Base-by-base conservation (phyloP, 2,888 invertebrate genomes). In the Tachina grossa region DNA sequence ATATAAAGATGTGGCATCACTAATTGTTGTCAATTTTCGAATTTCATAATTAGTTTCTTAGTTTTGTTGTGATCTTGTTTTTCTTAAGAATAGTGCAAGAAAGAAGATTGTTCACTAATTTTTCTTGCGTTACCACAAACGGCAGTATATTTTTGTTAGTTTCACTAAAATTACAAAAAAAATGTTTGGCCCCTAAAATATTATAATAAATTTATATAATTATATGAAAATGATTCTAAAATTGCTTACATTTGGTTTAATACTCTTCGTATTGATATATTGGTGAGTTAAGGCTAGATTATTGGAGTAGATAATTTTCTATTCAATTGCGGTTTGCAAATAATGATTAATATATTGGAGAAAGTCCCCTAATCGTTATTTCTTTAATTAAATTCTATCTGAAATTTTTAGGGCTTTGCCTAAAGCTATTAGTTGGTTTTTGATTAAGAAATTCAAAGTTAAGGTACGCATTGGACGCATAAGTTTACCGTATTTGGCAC, bases 391-490 rank as follows among this genome's bases (percentile, higher is more conserved):
- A 91, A 90, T 90, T 90, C 53, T 22, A 11, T 49, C 3, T 59
- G 71, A 59, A 31, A 66, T 55, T 68, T 85, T 87, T 81, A 97
- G 97, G 96, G 93, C 97, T 85, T 91, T 97, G 86, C 97, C 97
- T 86, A 95, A 95, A 89, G 92, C 96, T 68, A 93, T 97, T 88
- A 95, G 97, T 90, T 97, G 96, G 96, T 93, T 96, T 87, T 95
- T 97, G 88, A 95, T 96, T 92, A 94, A 95, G 89, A 96, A 96
- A 91, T 97, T 95, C 92, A 95, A 95, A 92, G 95, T 97, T 87
- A 95, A 96, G 91, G 94, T 97, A 61, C 95, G 95, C 88, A 96
- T 97, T 85, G 97, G 97, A 14, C 94, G 96, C 87, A 97, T 97
- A 88, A 95, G 95, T n/a, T 93, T 97, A 76, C 96, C 96, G 1